Conservation (phyloP, 2,888 invertebrate genomes). For the Dinocampus coccinellae region DNA sequence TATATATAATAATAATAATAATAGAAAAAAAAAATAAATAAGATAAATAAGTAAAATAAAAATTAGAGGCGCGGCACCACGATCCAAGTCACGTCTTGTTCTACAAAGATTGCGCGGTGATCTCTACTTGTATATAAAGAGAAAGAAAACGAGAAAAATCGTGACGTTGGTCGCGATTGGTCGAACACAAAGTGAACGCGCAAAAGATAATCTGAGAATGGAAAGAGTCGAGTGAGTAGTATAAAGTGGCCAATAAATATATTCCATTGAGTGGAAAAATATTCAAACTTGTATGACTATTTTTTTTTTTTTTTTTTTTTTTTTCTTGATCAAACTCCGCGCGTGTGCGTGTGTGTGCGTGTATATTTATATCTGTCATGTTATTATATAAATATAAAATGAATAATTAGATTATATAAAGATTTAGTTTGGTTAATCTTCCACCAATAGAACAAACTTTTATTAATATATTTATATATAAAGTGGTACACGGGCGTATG, state of each 20-base stretch:
- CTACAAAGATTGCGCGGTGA: slow-evolving; percentile 27
- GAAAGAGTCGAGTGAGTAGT: not conserved
- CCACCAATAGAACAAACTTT: not conserved
- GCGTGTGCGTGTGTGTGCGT: no score
- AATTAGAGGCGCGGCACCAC: slow-evolving; percentile 29
- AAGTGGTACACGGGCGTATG: slow-evolving; percentile 25
- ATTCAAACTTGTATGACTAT: not conserved
- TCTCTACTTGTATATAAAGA: not conserved
- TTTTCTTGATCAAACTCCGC: not conserved
- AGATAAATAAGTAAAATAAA: not conserved
- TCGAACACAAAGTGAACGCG: slow-evolving; percentile 10
- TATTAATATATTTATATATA: no score
- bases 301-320: not conserved
- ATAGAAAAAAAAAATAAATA: not conserved
- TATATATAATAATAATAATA: not conserved
- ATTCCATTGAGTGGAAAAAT: slow-evolving; percentile 17
- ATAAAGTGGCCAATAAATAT: slow-evolving; percentile 30
- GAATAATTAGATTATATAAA: not conserved
- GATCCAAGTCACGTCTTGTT: slow-evolving; percentile 32
- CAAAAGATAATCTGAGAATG: slow-evolving; percentile 23
- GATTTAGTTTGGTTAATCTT: not conserved
- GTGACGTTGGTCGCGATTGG: slow-evolving; percentile 19
- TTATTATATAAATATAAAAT: not conserved
- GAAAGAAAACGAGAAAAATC: slow-evolving; percentile 20
- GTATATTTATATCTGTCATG: no score